A percentile compares a stretch with the other conserved stretches of the same genome.
phyloP scores from a whole-genome alignment of 2,113 vertebrate species.

The Phylloscopus whistleri region DNA sequence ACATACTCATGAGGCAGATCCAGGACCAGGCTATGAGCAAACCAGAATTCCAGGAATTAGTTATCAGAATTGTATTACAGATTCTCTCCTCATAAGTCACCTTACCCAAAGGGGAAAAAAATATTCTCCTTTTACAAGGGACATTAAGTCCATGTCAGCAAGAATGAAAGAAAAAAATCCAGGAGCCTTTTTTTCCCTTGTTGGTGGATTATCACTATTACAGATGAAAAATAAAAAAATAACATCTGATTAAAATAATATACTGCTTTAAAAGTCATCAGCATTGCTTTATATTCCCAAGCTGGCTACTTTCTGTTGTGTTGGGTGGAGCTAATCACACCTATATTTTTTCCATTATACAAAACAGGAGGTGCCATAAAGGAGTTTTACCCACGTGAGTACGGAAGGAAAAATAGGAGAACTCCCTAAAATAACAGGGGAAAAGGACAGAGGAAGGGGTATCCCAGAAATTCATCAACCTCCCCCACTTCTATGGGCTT shows the following conservation, averaged over 20 bases:
- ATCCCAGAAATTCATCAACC: neutral
- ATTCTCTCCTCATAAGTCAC: neutral
- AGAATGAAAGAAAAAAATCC: neutral
- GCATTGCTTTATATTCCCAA: neutral
- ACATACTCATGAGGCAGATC: neutral
- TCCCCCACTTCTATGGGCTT: neutral
- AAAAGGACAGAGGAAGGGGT: neutral
- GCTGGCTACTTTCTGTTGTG: neutral
- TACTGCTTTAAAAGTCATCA: neutral
- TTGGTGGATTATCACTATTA: neutral
- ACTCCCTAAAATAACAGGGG: neutral
- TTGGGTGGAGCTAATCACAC: neutral
- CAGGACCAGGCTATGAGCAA: neutral
- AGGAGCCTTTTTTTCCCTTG: neutral
- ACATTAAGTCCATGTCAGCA: neutral
- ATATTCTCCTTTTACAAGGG: neutral
- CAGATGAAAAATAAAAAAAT: neutral
- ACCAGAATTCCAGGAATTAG: neutral
- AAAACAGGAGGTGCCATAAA: neutral
- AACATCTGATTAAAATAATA: neutral
- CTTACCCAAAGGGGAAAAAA: neutral
- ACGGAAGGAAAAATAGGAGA: neutral
- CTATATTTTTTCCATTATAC: neutral
- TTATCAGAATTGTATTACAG: neutral
- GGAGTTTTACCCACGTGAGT: neutral